Conservation (phyloP, 2,888 invertebrate genomes). For the Melipona bicolor region DNA sequence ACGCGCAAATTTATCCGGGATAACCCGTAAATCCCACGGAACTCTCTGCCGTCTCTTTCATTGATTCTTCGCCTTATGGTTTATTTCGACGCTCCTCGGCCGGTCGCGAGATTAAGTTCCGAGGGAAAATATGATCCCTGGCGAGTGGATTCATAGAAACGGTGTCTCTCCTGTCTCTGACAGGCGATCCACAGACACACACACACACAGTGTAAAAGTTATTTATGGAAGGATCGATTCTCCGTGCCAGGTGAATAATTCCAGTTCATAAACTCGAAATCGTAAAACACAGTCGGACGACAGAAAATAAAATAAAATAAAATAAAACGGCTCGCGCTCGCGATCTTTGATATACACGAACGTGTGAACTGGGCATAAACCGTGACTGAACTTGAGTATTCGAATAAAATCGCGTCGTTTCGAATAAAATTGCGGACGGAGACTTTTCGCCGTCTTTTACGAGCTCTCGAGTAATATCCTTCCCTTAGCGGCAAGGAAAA, state of each 20-base stretch:
- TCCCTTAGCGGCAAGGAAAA: background rate
- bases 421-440: background rate
- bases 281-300: conserved; percentile 37
- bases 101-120: conserved; percentile 33
- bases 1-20: conserved; percentile 18
- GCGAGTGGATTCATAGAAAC: conserved; percentile 15
- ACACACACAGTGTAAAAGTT: conserved; percentile 25
- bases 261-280: conserved; percentile 43
- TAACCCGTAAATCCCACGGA: conserved; percentile 22
- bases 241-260: conserved; percentile 14
- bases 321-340: too few species aligned
- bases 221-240: conserved; percentile 40
- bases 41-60: conserved; percentile 4
- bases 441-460: background rate
- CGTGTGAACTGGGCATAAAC: conserved; percentile 6
- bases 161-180: conserved; percentile 3
- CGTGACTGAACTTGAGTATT: background rate
- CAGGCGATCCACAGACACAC: background rate
- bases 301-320: too few species aligned
- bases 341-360: conserved; percentile 13
- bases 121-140: conserved; percentile 37
- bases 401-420: background rate
- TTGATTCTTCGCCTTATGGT: conserved; percentile 16
- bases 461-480: background rate
- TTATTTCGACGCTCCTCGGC: conserved; percentile 8